A percentile compares a stretch with the other conserved stretches of the same genome.
These are phyloP conservation scores for Euphysa ruthae DNA, from an alignment of 30 jellyfish, hydroid and myxozoan genomes.

Conservation along the genomic window DNA sequence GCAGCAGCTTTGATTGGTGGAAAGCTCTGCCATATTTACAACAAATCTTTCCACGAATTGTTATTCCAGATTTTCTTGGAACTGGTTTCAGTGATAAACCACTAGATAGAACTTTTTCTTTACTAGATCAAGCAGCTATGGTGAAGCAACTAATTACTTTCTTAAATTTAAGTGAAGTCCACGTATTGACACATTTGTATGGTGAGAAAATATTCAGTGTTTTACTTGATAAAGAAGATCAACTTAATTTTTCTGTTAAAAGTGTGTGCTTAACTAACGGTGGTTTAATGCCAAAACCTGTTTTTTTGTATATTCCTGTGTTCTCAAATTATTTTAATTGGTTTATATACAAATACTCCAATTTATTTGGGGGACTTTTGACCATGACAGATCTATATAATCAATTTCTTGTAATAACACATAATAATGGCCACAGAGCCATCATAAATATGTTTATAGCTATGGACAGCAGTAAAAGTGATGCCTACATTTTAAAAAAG, in stretches of 20 bases:
- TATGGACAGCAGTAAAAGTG: background rate
- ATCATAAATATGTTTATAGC: background rate
- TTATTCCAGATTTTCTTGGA: background rate
- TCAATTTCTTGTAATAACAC: background rate
- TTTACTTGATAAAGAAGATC: conserved; percentile 9
- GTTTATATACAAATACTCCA: background rate
- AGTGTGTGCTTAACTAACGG: conserved; percentile 82
- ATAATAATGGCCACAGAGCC: background rate
- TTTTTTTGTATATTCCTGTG: too few species aligned
- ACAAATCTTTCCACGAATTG: background rate
- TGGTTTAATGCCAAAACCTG: conserved; percentile 21
- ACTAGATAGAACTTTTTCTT: background rate
- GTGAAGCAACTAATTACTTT: background rate
- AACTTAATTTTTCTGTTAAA: conserved; percentile 16
- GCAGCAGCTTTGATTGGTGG: background rate
- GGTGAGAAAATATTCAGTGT: background rate
- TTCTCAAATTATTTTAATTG: background rate
- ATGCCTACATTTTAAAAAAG: background rate
- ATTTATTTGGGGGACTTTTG: background rate
- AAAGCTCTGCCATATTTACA: background rate
- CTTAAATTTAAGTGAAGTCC: background rate
- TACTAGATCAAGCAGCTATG: background rate
- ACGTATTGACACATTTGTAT: background rate
- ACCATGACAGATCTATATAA: background rate
- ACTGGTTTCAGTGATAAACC: background rate